Evolutionary conservation across 2,797 vertebrate genomes (phyloP), one percentile per base, ranked within the genome.

Genomic region (Sebastes minor): DNA sequence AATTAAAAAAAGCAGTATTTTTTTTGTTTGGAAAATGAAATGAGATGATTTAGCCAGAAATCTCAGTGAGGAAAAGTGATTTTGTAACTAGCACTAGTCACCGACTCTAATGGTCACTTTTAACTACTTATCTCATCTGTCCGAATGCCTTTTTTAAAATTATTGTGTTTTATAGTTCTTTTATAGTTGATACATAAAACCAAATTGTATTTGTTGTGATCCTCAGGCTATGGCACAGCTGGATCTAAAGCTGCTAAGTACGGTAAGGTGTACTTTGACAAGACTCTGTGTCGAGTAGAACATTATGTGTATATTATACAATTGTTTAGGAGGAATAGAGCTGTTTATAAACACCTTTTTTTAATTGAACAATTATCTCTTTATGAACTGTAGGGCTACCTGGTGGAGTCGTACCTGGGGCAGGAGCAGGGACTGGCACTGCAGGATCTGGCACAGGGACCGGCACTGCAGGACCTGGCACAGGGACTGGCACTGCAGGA

Each of bases 211-310:
- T 70, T 78, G n/a, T 79, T 88, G 35, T 77, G 30, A 65, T 73
- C 56, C 22, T 59, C 62, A 93, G 91, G 87, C 12, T 88, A 81
- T 2, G 91, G 88, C 10, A 93, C 86, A 22, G 81, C 93, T 76
- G 95, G 93, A 90, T 96, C 94, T 81, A 97, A 97, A 88, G 93
- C 94, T 86, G 92, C 95, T 28, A 97, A 96, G 89, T 96, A 95
- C 0, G 95, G 95, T 96, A 94, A 6, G 90, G 30, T 74, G 52
- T 57, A 66, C 1, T 83, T 66, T 82, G 7, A 73, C 11, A 8
- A 60, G n/a, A 33, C 18, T 65, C 4, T 71, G 8, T 70, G 30
- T 56, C 4, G 55, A 74, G 18, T 3, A 20, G 18, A 71, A 22
- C 25, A 74, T 46, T 6, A 46, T 57, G 1, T 70, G 25, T 25